phyloP scores from a whole-genome alignment of 2,113 vertebrate genomes.

The Cyprinus carpio region DNA sequence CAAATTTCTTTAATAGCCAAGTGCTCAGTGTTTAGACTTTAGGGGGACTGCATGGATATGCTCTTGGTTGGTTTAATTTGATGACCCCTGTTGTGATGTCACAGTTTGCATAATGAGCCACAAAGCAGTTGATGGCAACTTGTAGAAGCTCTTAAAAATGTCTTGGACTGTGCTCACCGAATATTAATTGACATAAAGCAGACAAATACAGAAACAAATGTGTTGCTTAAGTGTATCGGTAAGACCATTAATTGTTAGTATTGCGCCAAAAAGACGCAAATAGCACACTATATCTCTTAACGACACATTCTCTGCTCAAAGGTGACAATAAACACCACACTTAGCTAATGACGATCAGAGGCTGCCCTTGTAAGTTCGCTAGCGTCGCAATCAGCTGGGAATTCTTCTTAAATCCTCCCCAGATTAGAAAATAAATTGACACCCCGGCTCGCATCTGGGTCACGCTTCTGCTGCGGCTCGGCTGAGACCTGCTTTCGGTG shows the following conservation, averaged over 20 bases:
- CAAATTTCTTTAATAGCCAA: constrained; percentile 53
- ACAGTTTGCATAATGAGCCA: constrained; percentile 23
- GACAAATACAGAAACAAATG: constrained; percentile 8
- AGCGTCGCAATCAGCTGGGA: constrained; percentile 67
- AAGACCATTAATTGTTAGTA: constrained; percentile 19
- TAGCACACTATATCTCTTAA: constrained; percentile 28
- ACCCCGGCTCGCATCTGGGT: constrained; percentile 70
- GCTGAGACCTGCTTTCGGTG: constrained; percentile 64
- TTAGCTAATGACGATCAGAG: constrained; percentile 71
- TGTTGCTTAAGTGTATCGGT: constrained; percentile 14
- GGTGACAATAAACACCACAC: constrained; percentile 65
- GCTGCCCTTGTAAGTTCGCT: constrained; percentile 61
- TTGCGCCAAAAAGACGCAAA: constrained; percentile 15
- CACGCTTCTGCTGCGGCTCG: constrained; percentile 61
- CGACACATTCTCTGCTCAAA: constrained; percentile 54
- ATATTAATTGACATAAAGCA: neutral
- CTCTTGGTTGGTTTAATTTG: neutral
- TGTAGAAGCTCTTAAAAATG: neutral
- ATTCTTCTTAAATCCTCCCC: constrained; percentile 70
- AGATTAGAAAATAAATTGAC: constrained; percentile 76
- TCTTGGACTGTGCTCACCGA: neutral
- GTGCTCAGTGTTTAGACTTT: constrained; percentile 50
- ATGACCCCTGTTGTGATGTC: neutral
- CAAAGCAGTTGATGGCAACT: neutral
- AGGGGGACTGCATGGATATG: constrained; percentile 29